Base-by-base conservation (phyloP, 1,140 invertebrate genomes). In the Temnothorax curvispinosus region DNA sequence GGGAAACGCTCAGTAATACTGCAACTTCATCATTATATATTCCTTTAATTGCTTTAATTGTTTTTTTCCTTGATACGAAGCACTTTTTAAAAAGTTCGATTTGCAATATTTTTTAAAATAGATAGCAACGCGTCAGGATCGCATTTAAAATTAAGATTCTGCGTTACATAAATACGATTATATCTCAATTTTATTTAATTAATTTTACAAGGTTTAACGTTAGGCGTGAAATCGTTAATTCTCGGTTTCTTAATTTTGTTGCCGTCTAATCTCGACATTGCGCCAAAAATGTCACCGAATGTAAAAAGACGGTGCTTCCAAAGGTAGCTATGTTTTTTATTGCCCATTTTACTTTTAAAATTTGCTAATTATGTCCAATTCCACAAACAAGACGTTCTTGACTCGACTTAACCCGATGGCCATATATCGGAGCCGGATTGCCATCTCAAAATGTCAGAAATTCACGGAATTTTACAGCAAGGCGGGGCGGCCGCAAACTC, bases 1-100 rank as follows among this genome's bases (percentile, higher is more conserved):
- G 78, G 47, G 75, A 86, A 47, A 86, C 6, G 32, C 35, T 71
- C 62, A 62, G 64, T 60, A 21, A 82, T 82, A 71, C 35, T 27
- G 44, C 65, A 27, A 41, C 44, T 64, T 86, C 54, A 21, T 11
- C 8, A 50, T 62, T 71, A 27, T 52, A 18, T 58, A 4, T 18
- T 60, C 38, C 52, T 72, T 47, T 47, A n/a, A 67, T 44, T 58
- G 15, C 67, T 27, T 27, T 27, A 47, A 58, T 1, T 13, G 11
- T 38, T 58, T 4, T 72, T 82, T 74, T n/a, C 38, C n/a, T 32
- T 2, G 8, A 18, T 27, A 5, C 13, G 18, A 35, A 76, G 13
- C 3, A 62, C 1, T 6, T 4, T 5, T 54, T 4, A 15, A 69
- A 80, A 80, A 27, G 13, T 78, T 64, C 18, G 18, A 41, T 75